Evolutionary conservation across 2,113 vertebrate genomes (phyloP), one percentile per base, ranked within the genome.

Genomic region (Peromyscus maniculatus): DNA sequence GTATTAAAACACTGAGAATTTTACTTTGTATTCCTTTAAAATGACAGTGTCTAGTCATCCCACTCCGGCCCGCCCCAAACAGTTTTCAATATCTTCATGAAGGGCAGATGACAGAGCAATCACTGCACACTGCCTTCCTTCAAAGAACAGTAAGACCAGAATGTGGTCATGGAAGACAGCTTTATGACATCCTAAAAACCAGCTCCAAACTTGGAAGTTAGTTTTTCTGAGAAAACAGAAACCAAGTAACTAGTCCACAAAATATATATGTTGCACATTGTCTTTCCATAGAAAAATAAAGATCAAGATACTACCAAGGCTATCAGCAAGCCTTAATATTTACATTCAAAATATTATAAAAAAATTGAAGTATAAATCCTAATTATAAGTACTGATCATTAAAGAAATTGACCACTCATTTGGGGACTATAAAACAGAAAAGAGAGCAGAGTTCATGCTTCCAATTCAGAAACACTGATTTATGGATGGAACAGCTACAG

Each of bases 61-160:
- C 24, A 66, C 31, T 46, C 39, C 83, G 33, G 24, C 16, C 12
- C n/a, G 10, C 12, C 28, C 24, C 12, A 89, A 91, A 84, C 67
- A 64, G 22, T 64, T 64, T 62, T 83, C 66, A 89, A 89, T 31
- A 92, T 91, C 46, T 95, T 91, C 87, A 91, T 87, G 91, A 87
- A 96, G 74, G 16, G 52, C 28, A 62, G 39, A 79, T 92, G 17
- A 88, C 78, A 75, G 87, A 92, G 55, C 92, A 90, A 74, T 89
- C 55, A 89, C 97, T 31, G 17, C 4, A 93, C 1, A 46, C 69
- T 79, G 87, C 89, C 15, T 59, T 64, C 17, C 59, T 95, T 97
- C n/a, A 96, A 94, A 97, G 74, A 96, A 96, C 79, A 96, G 15
- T 67, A 87, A 89, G 43, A 75, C 24, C n/a, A 92, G 31, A 77